Conservation (phyloP, 2,888 invertebrate genomes). For the Cryptosula pallasiana region DNA sequence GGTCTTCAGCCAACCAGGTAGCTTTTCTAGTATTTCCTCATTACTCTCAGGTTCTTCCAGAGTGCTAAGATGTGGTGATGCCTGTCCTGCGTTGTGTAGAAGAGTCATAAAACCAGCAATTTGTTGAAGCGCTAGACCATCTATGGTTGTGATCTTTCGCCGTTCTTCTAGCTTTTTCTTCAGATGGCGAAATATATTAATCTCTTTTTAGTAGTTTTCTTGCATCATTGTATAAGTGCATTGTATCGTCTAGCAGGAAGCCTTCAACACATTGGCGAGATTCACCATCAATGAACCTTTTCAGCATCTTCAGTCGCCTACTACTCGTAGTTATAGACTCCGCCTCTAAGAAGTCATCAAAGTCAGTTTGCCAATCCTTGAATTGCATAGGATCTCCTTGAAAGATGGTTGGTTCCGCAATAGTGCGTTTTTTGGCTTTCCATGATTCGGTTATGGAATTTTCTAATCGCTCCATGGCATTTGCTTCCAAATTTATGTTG, state of each 20-base stretch:
- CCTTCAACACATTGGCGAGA: slow-evolving; percentile 1
- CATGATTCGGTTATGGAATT: too few species aligned
- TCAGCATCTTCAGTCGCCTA: slow-evolving; percentile 17
- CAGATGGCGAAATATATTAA: neutral
- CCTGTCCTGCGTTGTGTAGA: neutral
- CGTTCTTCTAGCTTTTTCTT: slow-evolving; percentile 5
- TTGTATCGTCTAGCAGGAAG: slow-evolving; percentile 4
- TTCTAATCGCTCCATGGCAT: too few species aligned
- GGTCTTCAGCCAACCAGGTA: neutral
- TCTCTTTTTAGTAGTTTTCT: slow-evolving; percentile 11
- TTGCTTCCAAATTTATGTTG: too few species aligned
- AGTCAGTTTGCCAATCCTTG: slow-evolving; percentile 15
- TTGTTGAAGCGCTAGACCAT: slow-evolving; percentile 7
- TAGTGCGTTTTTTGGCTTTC: too few species aligned
- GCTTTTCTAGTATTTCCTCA: neutral
- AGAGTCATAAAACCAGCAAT: slow-evolving; percentile 4
- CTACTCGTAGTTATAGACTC: neutral
- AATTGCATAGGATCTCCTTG: slow-evolving; percentile 4
- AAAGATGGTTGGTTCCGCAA: slow-evolving; percentile 15
- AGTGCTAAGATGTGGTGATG: slow-evolving; percentile 3
- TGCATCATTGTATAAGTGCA: neutral
- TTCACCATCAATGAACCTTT: slow-evolving; percentile 18
- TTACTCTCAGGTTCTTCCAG: slow-evolving; percentile 4
- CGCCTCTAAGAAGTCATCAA: slow-evolving; percentile 11
- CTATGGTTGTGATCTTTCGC: neutral